phyloP scores from a whole-genome alignment of 2,888 invertebrate species.

The Amphipyra berbera region DNA sequence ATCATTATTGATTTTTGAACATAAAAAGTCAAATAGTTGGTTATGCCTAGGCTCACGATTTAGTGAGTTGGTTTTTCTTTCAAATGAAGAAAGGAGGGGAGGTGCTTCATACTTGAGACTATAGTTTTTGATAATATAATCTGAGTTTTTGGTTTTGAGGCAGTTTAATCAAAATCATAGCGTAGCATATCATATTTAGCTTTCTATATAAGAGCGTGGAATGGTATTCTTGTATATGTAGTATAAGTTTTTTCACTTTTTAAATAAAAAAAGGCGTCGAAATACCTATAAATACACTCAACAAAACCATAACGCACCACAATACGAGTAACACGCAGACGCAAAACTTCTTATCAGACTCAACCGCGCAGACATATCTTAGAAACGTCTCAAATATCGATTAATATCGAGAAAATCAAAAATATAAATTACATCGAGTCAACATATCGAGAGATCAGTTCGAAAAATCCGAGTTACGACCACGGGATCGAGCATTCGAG shows the following conservation, averaged over 20 bases:
- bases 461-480: slow-evolving; percentile 70
- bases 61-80: too few relatives aligned
- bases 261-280: slow-evolving; percentile 3
- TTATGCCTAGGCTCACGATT: too few relatives aligned
- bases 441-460: slow-evolving; percentile 74
- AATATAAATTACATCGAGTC: slow-evolving; percentile 73
- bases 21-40: too few relatives aligned
- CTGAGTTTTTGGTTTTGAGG: too few relatives aligned
- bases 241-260: not conserved
- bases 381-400: slow-evolving; percentile 75
- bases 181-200: too few relatives aligned
- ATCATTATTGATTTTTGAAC: too few relatives aligned
- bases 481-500: slow-evolving; percentile 59
- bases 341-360: slow-evolving; percentile 41
- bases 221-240: not conserved
- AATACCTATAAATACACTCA: not conserved
- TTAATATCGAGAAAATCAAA: slow-evolving; percentile 75
- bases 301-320: slow-evolving; percentile 20
- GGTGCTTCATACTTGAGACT: too few relatives aligned
- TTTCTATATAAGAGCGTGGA: too few relatives aligned
- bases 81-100: too few relatives aligned
- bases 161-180: too few relatives aligned
- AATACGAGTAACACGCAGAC: slow-evolving; percentile 47
- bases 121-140: too few relatives aligned
- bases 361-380: slow-evolving; percentile 56